Percentiles rank a stretch among this genome's conserved stretches.
Evolutionary conservation across 2,888 invertebrate genomes (phyloP).

Genomic region (Cheilosia pagana): DNA sequence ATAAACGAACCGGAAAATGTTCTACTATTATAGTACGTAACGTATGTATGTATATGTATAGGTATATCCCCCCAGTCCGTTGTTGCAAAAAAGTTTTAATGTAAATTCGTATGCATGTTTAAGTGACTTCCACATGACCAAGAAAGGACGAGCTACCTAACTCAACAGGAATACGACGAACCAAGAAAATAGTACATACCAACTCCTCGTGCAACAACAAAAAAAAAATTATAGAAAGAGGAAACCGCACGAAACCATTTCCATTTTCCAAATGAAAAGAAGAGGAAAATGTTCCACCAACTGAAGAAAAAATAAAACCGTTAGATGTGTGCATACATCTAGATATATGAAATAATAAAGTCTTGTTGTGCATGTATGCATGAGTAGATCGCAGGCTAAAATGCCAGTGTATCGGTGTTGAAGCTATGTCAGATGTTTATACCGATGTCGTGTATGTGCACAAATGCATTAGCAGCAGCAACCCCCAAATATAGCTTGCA

Average conservation of each 20-base stretch:
- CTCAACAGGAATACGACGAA: conserved; percentile 56
- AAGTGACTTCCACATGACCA: conserved; percentile 72
- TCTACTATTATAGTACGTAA: conserved; percentile 13
- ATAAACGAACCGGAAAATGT: conserved; percentile 65
- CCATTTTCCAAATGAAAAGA: conserved; percentile 69
- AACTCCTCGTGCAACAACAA: neutral
- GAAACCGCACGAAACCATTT: conserved; percentile 71
- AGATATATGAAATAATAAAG: conserved; percentile 52
- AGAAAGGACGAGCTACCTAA: conserved; percentile 64
- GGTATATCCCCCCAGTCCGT: conserved; percentile 4
- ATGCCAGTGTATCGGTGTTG: conserved; percentile 50
- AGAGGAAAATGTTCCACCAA: conserved; percentile 65
- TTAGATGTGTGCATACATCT: conserved; percentile 15
- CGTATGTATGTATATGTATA: conserved; percentile 8
- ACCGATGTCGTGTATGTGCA: conserved; percentile 56
- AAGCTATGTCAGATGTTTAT: conserved; percentile 60
- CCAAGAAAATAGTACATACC: conserved; percentile 58
- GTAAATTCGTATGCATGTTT: conserved; percentile 72
- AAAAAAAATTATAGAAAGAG: conserved; percentile 28
- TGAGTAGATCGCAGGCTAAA: conserved; percentile 10
- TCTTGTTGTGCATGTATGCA: neutral
- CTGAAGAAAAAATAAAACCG: conserved; percentile 13
- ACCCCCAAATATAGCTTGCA: conserved; percentile 66
- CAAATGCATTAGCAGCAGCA: conserved; percentile 60
- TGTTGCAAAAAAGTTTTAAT: conserved; percentile 64